These are phyloP conservation scores for Apotomis turbidana DNA, from an alignment of 2,888 invertebrate species.

Conservation along the genomic window DNA sequence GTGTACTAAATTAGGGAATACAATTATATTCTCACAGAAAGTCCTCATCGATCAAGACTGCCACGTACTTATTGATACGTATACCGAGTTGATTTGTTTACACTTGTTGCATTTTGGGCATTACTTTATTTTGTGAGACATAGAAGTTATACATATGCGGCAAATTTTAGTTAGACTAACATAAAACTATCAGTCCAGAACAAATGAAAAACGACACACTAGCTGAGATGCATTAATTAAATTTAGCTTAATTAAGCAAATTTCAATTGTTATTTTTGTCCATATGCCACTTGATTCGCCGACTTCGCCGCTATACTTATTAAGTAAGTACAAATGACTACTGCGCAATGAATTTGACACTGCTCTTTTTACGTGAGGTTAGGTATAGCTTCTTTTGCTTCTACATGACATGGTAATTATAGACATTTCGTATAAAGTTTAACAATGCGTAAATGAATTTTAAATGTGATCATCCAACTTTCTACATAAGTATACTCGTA, in stretches of 20 bases:
- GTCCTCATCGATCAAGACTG: background rate
- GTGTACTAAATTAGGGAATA: background rate
- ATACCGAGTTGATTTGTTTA: background rate
- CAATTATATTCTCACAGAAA: background rate
- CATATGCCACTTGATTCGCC: no score
- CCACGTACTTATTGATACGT: background rate
- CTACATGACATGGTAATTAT: no score
- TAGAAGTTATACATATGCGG: background rate
- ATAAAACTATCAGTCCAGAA: background rate
- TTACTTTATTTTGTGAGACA: background rate
- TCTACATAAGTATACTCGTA: no score
- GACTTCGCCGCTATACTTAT: no score
- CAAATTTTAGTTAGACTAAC: background rate
- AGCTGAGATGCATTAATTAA: background rate
- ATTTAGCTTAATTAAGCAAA: background rate
- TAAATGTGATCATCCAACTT: no score
- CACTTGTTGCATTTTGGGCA: background rate
- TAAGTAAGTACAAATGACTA: no score
- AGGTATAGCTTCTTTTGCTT: no score
- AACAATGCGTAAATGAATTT: no score
- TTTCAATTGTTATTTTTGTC: background rate
- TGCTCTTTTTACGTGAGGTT: no score
- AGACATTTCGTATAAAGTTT: no score
- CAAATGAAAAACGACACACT: slow-evolving; percentile 3
- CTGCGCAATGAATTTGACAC: no score